phyloP scores from a whole-genome alignment of 2,888 invertebrate species.

The Eupithecia insigniata region DNA sequence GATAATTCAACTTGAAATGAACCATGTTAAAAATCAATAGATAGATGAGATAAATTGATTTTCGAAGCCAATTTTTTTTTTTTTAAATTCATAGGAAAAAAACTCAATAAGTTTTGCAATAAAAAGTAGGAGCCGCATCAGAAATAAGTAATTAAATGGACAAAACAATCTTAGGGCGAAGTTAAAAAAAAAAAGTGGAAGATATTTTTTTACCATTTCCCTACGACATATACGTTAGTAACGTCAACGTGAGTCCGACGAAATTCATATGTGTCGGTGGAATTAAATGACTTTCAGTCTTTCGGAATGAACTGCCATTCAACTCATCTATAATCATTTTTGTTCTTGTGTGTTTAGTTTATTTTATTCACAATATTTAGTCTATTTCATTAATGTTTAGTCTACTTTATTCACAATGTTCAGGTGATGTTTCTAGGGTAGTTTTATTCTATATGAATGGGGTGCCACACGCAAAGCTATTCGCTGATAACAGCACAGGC shows the following conservation, averaged over 20 bases:
- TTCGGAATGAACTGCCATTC: not conserved
- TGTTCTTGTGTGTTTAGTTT: not conserved
- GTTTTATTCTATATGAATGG: not conserved
- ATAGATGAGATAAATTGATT: too few species aligned
- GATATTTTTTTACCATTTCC: not conserved
- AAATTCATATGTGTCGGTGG: not conserved
- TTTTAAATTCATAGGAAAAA: too few species aligned
- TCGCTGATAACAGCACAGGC: not conserved
- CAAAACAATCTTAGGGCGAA: not conserved
- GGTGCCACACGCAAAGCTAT: not conserved
- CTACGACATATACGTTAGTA: not conserved
- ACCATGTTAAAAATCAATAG: too few species aligned
- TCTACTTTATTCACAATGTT: not conserved
- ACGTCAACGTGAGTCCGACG: not conserved
- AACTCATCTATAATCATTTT: not conserved
- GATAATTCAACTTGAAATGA: too few species aligned
- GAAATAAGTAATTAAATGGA: too few species aligned
- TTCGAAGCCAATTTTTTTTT: too few species aligned
- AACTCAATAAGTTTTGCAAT: too few species aligned
- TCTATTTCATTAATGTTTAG: not conserved
- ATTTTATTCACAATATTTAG: not conserved
- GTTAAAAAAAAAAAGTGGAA: not conserved
- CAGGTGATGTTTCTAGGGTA: not conserved
- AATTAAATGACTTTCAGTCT: conserved; percentile 2
- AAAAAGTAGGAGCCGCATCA: too few species aligned